Evolutionary conservation across 1,140 invertebrate genomes (phyloP), one percentile per base, ranked within the genome.

Genomic region (Hypsibius dujardini): DNA sequence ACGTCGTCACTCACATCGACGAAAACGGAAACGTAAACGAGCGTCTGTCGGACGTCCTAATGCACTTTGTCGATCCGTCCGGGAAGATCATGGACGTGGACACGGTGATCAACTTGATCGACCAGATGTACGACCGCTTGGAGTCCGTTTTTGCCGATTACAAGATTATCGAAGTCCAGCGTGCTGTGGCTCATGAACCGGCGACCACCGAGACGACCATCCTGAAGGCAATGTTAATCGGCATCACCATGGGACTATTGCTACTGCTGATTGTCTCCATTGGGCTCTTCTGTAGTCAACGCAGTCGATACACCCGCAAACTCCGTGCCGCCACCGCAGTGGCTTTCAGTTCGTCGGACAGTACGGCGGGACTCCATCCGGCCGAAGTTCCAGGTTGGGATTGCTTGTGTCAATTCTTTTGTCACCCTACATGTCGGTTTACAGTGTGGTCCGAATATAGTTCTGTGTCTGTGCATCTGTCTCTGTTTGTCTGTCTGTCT

Each of bases 161-260:
- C 42, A 67, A 67, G 3, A 67, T 67, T 42, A 67, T 67, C 42
- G 62, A 67, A 67, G 62, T 67, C 62, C 62, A 67, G 62, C 12
- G 62, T 7, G 62, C 62, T 3, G 42, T 67, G 12, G 12, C 62
- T 42, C 12, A 42, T 7, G 62, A 67, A 67, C 62, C 62, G 12
- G 12, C 42, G 12, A 67, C 62, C 42, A 67, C 12, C 45, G 62
- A 67, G 42, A 67, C 62, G 3, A 67, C 62, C 62, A 42, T 67
- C 62, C 42, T 67, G 12, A 67, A 67, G 45, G 62, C 12, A 42
- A 12, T 67, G 12, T 7, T 67, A 7, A 42, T 67, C 62, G 62
- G 62, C 12, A 67, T 67, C 62, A 67, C 62, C 45, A 12, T 67
- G 42, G 62, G 62, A 7, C 62, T 67, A 3, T 42, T 67, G 12